Conservation (phyloP, 1,140 invertebrate genomes). For the Drosophila lowei region DNA sequence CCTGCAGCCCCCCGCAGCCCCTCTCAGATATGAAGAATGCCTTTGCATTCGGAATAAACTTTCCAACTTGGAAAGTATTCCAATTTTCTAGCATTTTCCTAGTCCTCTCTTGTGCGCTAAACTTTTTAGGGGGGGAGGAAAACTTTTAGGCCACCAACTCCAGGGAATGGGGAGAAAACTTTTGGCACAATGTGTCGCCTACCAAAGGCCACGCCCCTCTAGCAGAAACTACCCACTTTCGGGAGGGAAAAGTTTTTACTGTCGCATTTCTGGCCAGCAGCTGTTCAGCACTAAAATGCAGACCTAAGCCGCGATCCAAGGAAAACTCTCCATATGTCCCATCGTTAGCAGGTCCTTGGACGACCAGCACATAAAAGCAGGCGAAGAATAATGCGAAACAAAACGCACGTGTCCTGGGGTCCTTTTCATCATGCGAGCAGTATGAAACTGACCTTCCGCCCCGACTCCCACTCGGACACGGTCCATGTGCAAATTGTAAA, state of each 20-base stretch:
- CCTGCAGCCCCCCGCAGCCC: not conserved
- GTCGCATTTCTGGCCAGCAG: constrained; percentile 67
- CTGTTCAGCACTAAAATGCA: constrained; percentile 67
- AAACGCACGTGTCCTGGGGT: constrained; percentile 68
- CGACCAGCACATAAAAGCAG: constrained; percentile 10
- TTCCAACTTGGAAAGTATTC: constrained; percentile 69
- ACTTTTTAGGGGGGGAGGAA: constrained; percentile 27
- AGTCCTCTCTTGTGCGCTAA: constrained; percentile 34
- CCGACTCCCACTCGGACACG: constrained; percentile 20
- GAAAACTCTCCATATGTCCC: constrained; percentile 8
- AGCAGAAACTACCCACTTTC: not conserved
- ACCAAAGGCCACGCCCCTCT: constrained; percentile 39
- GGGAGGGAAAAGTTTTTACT: constrained; percentile 69
- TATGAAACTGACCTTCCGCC: constrained; percentile 61
- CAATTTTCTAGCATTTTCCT: constrained; percentile 70
- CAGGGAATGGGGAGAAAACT: constrained; percentile 37
- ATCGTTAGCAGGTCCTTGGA: constrained; percentile 54
- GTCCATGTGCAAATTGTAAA: constrained; percentile 57
- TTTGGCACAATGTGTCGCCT: constrained; percentile 73
- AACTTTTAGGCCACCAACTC: constrained; percentile 43
- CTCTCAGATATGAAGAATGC: constrained; percentile 16
- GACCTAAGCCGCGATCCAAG: constrained; percentile 15
- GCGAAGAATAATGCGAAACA: constrained; percentile 46
- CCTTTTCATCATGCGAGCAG: constrained; percentile 22
- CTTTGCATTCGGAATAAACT: constrained; percentile 52